A percentile compares a stretch with the other conserved stretches of the same genome.
phyloP scores from a whole-genome alignment of 2,113 vertebrate species.

The Channa maculata region DNA sequence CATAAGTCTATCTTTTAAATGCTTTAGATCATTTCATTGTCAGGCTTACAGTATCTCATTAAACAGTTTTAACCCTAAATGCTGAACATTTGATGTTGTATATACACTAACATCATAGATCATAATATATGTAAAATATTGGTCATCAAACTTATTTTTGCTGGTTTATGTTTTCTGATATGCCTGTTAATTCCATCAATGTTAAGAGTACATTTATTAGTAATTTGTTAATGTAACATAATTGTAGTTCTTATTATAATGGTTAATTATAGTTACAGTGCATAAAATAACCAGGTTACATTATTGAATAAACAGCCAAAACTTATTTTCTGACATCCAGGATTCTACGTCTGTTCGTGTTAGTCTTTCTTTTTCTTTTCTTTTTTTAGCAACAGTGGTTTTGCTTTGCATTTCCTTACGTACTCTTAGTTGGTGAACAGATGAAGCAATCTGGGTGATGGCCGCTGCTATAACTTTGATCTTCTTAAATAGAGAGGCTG shows the following conservation, averaged over 20 bases:
- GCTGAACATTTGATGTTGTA: conserved; percentile 16
- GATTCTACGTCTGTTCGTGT: conserved; percentile 26
- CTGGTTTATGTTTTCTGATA: conserved; percentile 32
- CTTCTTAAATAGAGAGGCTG: conserved; percentile 6
- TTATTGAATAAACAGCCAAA: conserved; percentile 29
- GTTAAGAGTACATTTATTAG: conserved; percentile 60
- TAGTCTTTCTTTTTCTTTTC: conserved; percentile 1
- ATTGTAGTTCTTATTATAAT: conserved; percentile 28
- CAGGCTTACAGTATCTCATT: not conserved
- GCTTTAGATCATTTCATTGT: not conserved
- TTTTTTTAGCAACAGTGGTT: not conserved
- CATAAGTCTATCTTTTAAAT: not conserved
- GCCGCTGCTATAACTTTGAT: not conserved
- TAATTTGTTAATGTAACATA: conserved; percentile 46
- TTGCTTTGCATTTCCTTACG: conserved; percentile 1
- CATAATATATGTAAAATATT: conserved; percentile 25
- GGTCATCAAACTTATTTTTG: conserved; percentile 22
- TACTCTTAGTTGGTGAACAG: conserved; percentile 12
- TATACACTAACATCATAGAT: conserved; percentile 29
- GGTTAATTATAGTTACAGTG: conserved; percentile 41
- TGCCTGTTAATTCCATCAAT: conserved; percentile 37
- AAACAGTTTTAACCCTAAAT: not conserved
- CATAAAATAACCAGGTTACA: conserved; percentile 41
- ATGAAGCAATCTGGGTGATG: conserved; percentile 22
- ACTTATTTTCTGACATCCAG: conserved; percentile 1